These are phyloP conservation scores for Penaeus monodon DNA, from an alignment of 2,888 invertebrate genomes.

Conservation along the genomic window DNA sequence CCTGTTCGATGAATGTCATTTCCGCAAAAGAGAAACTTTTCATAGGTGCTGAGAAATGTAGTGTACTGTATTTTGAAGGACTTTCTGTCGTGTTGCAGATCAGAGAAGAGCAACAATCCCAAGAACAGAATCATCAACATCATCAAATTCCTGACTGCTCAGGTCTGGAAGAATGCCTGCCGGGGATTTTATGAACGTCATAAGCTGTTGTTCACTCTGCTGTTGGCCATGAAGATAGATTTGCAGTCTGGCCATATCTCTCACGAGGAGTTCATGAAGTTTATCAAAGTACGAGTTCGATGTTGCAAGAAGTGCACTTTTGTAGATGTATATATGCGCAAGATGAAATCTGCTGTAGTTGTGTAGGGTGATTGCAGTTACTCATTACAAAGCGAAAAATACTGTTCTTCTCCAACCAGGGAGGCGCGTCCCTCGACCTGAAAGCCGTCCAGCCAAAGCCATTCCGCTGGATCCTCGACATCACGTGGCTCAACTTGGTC, in stretches of 20 bases:
- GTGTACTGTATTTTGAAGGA: too few relatives aligned
- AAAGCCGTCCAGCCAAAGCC: conserved; percentile 94
- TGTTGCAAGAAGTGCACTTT: too few relatives aligned
- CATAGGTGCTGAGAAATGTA: too few relatives aligned
- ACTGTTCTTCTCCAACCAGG: conserved; percentile 64
- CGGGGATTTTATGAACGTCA: conserved; percentile 93
- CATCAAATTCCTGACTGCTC: conserved; percentile 87
- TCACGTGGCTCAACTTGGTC: conserved; percentile 95
- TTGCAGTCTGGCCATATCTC: conserved; percentile 84
- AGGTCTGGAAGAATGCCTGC: conserved; percentile 92
- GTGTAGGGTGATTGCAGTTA: too few relatives aligned
- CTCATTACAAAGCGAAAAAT: too few relatives aligned
- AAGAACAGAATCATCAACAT: conserved; percentile 90
- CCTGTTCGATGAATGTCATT: too few relatives aligned
- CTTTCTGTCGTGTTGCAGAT: conserved; percentile 69
- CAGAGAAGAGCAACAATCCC: conserved; percentile 85
- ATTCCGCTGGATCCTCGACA: conserved; percentile 93
- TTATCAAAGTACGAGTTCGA: conserved; percentile 78
- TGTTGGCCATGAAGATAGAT: conserved; percentile 96
- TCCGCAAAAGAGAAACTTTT: too few relatives aligned
- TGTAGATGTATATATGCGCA: too few relatives aligned
- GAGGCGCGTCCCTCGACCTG: conserved; percentile 92
- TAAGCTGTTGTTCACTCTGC: conserved; percentile 90
- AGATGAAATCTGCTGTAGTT: too few relatives aligned
- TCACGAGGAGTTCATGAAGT: conserved; percentile 92